These are phyloP conservation scores for Danio tinwini DNA, from an alignment of 2,797 vertebrate species.

Conservation along the genomic window DNA sequence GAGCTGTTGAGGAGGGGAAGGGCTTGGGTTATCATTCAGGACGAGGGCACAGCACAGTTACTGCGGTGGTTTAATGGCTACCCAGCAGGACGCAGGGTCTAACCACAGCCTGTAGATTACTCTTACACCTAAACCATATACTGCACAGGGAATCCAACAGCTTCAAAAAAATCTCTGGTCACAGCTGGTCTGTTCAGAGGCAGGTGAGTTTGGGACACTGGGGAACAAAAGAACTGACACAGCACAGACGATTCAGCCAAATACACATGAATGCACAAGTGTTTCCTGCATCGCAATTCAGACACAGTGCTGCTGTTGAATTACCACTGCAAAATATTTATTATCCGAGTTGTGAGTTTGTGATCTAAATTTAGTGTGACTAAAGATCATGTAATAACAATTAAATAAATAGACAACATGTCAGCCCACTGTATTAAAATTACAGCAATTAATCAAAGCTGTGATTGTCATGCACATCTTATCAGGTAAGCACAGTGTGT, in stretches of 20 bases:
- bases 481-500: no score
- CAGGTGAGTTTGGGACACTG: conserved; percentile 7
- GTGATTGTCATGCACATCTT: no score
- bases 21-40: conserved; percentile 66
- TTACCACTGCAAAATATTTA: not conserved
- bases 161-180: not conserved
- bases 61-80: conserved; percentile 35
- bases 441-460: not conserved
- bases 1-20: conserved; percentile 53
- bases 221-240: conserved; percentile 23
- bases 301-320: not conserved
- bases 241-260: conserved; percentile 11
- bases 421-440: not conserved
- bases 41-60: conserved; percentile 32
- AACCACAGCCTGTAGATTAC: conserved; percentile 31
- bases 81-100: conserved; percentile 26
- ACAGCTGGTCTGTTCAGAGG: conserved; percentile 25
- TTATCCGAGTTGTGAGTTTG: not conserved
- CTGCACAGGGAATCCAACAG: conserved; percentile 4
- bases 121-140: not conserved
- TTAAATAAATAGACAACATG: not conserved
- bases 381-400: not conserved
- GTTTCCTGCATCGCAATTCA: not conserved
- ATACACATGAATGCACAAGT: conserved; percentile 5
- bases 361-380: not conserved